phyloP scores from a whole-genome alignment of 2,113 vertebrate genomes.

The Megaleporinus macrocephalus region DNA sequence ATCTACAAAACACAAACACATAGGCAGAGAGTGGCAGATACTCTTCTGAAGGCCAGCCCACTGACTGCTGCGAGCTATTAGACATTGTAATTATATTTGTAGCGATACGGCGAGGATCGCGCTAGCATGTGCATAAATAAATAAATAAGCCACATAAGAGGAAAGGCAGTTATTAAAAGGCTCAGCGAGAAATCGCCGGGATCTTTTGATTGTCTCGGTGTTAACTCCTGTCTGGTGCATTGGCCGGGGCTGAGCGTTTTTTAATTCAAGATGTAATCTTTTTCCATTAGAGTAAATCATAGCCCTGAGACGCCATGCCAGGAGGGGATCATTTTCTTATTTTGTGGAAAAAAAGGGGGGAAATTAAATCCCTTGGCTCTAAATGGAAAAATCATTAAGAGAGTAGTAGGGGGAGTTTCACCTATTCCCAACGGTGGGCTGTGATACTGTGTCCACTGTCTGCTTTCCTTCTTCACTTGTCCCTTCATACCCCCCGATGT shows the following conservation, averaged over 20 bases:
- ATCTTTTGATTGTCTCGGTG: constrained; percentile 58
- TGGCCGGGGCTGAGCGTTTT: constrained; percentile 56
- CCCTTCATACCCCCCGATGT: not conserved
- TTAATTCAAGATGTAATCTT: constrained; percentile 71
- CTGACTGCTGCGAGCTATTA: constrained; percentile 47
- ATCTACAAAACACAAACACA: constrained; percentile 27
- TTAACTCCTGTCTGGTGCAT: constrained; percentile 44
- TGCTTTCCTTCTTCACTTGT: constrained; percentile 24
- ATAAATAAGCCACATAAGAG: not conserved
- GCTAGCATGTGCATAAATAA: constrained; percentile 37
- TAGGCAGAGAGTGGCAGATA: not conserved
- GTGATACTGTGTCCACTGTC: constrained; percentile 7
- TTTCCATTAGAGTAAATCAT: constrained; percentile 67
- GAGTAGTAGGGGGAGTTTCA: constrained; percentile 48
- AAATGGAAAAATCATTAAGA: constrained; percentile 63
- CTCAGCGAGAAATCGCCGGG: constrained; percentile 27
- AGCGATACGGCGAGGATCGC: constrained; percentile 16
- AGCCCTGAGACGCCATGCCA: constrained; percentile 50
- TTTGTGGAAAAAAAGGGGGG: constrained; percentile 30
- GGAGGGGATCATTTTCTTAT: constrained; percentile 55
- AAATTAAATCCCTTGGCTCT: constrained; percentile 53
- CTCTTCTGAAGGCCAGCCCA: not conserved
- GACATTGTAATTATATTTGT: constrained; percentile 45
- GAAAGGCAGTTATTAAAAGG: constrained; percentile 54
- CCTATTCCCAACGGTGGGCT: constrained; percentile 27